Percentiles rank a stretch among this genome's conserved stretches.
Evolutionary conservation across 2,113 vertebrate species (phyloP).

Genomic region (Cyanoderma ruficeps): DNA sequence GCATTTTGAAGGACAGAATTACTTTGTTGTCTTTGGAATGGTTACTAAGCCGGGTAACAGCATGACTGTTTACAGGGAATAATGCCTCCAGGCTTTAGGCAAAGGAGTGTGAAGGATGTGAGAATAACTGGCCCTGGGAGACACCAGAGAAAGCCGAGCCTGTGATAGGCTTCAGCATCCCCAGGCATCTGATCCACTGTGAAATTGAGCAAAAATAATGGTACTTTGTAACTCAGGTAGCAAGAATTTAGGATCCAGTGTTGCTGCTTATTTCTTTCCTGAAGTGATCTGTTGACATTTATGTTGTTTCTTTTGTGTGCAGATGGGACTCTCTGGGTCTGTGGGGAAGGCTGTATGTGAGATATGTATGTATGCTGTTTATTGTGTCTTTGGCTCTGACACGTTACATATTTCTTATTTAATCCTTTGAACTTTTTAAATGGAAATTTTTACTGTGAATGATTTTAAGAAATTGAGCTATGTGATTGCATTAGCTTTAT

Average conservation of each 20-base stretch:
- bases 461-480: background rate
- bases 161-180: slow-evolving; percentile 7
- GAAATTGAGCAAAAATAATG: slow-evolving; percentile 27
- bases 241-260: background rate
- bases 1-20: background rate
- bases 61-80: slow-evolving; percentile 11
- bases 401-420: background rate
- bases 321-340: background rate
- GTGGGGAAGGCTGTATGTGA: background rate
- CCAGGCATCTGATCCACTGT: background rate
- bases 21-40: slow-evolving; percentile 36
- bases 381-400: background rate
- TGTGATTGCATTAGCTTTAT: background rate
- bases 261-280: slow-evolving; percentile 19
- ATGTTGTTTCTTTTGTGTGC: slow-evolving; percentile 1
- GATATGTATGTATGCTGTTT: background rate
- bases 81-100: slow-evolving; percentile 35
- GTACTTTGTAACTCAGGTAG: slow-evolving; percentile 10
- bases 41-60: background rate
- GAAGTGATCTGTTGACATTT: slow-evolving; percentile 14
- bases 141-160: background rate
- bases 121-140: slow-evolving; percentile 16
- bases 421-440: background rate
- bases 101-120: background rate
- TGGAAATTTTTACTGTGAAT: background rate